Base-by-base conservation (phyloP, 1,140 invertebrate species). In the Dreissena polymorpha region DNA sequence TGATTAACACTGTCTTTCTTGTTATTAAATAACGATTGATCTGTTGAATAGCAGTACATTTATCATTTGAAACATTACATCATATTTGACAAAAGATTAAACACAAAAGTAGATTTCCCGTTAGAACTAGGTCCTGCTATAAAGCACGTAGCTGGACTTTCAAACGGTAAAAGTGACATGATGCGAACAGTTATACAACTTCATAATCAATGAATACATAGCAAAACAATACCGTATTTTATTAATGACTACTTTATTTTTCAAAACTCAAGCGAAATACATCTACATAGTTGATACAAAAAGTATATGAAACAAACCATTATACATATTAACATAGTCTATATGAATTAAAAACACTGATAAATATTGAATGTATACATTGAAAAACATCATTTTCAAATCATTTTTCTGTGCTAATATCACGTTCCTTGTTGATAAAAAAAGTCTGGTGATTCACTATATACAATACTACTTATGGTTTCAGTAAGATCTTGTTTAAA, bases 391-490 rank as follows among this genome's bases (percentile, higher is more conserved):
- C 18, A 78, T 67, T 27, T 68, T 12, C 7, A 10, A 21, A 13
- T 63, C n/a, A 55, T 78, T 78, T 68, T 78, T 78, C 75, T 78
- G 65, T 69, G n/a, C 67, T 69, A 50, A 78, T 68, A 63, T 78
- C 75, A 10, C 75, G 50, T 39, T 67, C 18, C 10, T 3, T n/a
- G 29, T 67, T 78, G 12, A 78, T 78, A 5, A n/a, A 78, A 79
- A 25, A 29, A 79, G 12, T 55, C 67, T 21, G 67, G 13, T 53
- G 14, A 23, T 57, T 21, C 60, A 53, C 79, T 81, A 25, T 81
- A 81, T 2, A 81, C 70, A 0, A 81, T 27, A 25, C n/a, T n/a
- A n/a, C n/a, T n/a, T n/a, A n/a, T n/a, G n/a, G n/a, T n/a, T n/a
- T n/a, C n/a, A n/a, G n/a, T n/a, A n/a, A n/a, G n/a, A n/a, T n/a